Evolutionary conservation across 64 coral and sea anemone genomes (phyloP), one percentile per base, ranked within the genome.

Genomic region (Pocillopora verrucosa): DNA sequence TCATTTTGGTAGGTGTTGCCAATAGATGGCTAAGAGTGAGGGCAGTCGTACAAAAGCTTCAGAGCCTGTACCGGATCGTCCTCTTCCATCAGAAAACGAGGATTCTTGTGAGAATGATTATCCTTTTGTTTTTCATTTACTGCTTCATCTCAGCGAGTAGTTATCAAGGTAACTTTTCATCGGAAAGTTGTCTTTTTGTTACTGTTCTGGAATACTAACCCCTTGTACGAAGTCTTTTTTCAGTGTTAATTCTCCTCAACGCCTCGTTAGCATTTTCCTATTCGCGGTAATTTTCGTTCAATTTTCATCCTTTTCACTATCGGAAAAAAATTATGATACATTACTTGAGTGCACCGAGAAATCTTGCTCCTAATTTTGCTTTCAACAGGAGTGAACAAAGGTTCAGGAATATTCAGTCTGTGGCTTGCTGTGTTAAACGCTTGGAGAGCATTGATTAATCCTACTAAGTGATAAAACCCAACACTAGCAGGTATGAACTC

Each of bases 371-470:
- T 24, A 70, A 70, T 70, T 24, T 72, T 70, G 0, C 64, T 70
- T 70, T 70, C 1, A n/a, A 70, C 35, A 85, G 82, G 82, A 26
- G 19, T 85, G 36, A 37, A 36, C 36, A 25, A 65, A 72, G 61
- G 61, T 34, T 72, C 63, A 72, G 38, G 82, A 20, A 85, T 72
- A 56, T 72, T 45, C 10, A 68, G 69, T 13, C 45, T 85, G 20
- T 73, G 82, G 82, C 64, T 72, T 72, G 82, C 41, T 72, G 36
- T 72, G 37, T 26, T 72, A 22, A 25, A 56, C 36, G 64, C 82
- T 57, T 85, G 82, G 82, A 72, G 65, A 72, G 64, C 82, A 22
- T 25, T 85, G 22, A 58, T 70, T 70, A 25, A 26, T 69, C 63
- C 63, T 51, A 7, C 41, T 51, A 4, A 51, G 7, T 7, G 41